A percentile compares a stretch with the other conserved stretches of the same genome.
Evolutionary conservation across 2,888 invertebrate genomes (phyloP).

Genomic region (Octonoba sinensis): DNA sequence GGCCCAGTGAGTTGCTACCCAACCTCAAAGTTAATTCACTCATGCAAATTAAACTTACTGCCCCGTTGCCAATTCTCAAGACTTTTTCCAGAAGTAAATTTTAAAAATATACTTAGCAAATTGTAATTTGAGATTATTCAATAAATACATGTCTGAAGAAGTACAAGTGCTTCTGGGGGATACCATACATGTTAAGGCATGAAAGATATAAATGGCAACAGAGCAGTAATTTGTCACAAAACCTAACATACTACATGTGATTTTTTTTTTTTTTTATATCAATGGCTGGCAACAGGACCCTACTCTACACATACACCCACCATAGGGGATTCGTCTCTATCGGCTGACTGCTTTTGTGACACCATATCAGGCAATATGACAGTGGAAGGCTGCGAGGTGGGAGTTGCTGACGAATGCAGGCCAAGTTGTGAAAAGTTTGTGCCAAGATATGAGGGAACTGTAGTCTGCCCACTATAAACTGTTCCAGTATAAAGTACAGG

Average conservation of each 20-base stretch:
- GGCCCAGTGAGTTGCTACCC: constrained; percentile 33
- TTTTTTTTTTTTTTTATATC: constrained; percentile 67
- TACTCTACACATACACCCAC: constrained; percentile 91
- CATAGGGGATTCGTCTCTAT: constrained; percentile 84
- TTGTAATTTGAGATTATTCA: not conserved
- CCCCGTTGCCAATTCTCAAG: constrained; percentile 18
- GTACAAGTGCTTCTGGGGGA: not conserved
- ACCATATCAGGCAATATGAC: constrained; percentile 48
- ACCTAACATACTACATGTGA: constrained; percentile 32
- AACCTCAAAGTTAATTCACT: constrained; percentile 1
- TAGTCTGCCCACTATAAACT: constrained; percentile 58
- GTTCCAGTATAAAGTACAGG: constrained; percentile 54
- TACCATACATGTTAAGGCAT: too few relatives aligned
- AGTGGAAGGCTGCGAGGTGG: constrained; percentile 65
- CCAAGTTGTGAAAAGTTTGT: constrained; percentile 61
- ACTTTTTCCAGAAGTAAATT: constrained; percentile 5
- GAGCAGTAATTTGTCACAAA: constrained; percentile 34
- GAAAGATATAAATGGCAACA: constrained; percentile 27
- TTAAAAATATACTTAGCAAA: not conserved
- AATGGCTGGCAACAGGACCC: constrained; percentile 93
- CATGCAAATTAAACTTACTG: constrained; percentile 8
- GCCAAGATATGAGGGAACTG: constrained; percentile 62
- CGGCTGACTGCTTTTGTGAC: constrained; percentile 68
- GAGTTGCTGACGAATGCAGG: constrained; percentile 55
- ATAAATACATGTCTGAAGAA: constrained; percentile 29